phyloP scores from a whole-genome alignment of 1,140 invertebrate species.

The Eufriesea mexicana region DNA sequence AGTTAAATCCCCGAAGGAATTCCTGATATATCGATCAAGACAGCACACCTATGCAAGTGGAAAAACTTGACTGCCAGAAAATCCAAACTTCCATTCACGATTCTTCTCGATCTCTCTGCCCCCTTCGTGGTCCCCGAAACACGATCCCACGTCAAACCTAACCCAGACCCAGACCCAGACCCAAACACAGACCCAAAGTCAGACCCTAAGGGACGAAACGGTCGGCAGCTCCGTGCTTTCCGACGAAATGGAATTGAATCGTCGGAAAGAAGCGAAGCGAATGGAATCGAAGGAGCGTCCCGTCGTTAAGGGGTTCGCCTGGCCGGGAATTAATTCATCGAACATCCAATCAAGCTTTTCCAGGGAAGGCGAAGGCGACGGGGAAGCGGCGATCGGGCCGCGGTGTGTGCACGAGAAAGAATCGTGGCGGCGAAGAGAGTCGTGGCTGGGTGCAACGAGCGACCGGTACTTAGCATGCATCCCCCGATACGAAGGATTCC shows the following conservation, averaged over 20 bases:
- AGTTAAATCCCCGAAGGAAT: too few species aligned
- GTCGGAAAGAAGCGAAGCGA: neutral
- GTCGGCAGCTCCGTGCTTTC: too few species aligned
- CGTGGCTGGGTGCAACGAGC: conserved; percentile 61
- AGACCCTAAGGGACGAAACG: too few species aligned
- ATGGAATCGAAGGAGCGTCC: neutral
- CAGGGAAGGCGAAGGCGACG: conserved; percentile 4
- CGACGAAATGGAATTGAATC: too few species aligned
- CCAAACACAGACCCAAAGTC: neutral
- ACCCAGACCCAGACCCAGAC: fast-evolving
- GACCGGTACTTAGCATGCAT: conserved; percentile 80
- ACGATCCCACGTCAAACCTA: too few species aligned
- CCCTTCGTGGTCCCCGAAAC: too few species aligned
- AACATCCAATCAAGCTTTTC: conserved; percentile 36
- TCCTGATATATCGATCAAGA: too few species aligned
- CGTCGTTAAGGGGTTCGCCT: conserved; percentile 9
- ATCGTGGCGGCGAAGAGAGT: conserved; percentile 28
- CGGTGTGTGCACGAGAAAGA: conserved; percentile 32
- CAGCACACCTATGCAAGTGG: too few species aligned
- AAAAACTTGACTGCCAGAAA: too few species aligned
- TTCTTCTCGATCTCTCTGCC: too few species aligned
- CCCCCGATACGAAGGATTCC: conserved; percentile 81
- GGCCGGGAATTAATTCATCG: conserved; percentile 50
- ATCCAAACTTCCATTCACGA: too few species aligned
- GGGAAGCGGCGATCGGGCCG: neutral